Evolutionary conservation across 2,113 vertebrate species (phyloP), one percentile per base, ranked within the genome.

Genomic region (Lagopus muta): DNA sequence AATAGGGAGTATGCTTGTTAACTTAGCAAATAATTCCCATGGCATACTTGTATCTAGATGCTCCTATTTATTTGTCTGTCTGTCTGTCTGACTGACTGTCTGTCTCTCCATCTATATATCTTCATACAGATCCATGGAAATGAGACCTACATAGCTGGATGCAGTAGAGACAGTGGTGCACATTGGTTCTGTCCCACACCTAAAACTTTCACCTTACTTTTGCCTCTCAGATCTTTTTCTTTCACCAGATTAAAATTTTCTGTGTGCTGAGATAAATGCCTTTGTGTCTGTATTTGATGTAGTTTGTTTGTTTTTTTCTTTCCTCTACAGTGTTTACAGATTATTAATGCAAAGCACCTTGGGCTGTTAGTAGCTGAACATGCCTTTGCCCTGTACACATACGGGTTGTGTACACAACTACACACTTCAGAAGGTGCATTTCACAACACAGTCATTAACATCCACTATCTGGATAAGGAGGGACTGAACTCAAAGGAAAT

Each of bases 401-500:
- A 30, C 0, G 0, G 42, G 48, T 15, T 72, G 36, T 28, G 36
- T 52, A 83, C 52, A 58, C 12, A 61, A 45, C 40, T 34, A 54
- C 30, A 69, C 1, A 6, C 38, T 60, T 88, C 64, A 77, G 50
- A 79, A 58, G 64, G 40, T 43, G 71, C 57, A 40, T 67, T 90
- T 86, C 24, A 36, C 55, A 93, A 14, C 40, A 78, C 47, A 32
- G 43, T 32, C 76, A 86, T 83, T 90, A 32, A 81, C 52, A 54
- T 54, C 27, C 52, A 54, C 15, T 10, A 65, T 65, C 40, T 65
- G 73, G 36, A 62, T 48, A 80, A 86, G 54, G 21, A 67, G 85
- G 86, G 70, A 91, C 89, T 55, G 86, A 94, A 91, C 82, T 92
- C 45, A 13, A 69, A 94, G 69, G 67, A 76, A 78, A 92, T 73